phyloP scores from a whole-genome alignment of 2,113 vertebrate genomes.

The Mastomys natalensis region DNA sequence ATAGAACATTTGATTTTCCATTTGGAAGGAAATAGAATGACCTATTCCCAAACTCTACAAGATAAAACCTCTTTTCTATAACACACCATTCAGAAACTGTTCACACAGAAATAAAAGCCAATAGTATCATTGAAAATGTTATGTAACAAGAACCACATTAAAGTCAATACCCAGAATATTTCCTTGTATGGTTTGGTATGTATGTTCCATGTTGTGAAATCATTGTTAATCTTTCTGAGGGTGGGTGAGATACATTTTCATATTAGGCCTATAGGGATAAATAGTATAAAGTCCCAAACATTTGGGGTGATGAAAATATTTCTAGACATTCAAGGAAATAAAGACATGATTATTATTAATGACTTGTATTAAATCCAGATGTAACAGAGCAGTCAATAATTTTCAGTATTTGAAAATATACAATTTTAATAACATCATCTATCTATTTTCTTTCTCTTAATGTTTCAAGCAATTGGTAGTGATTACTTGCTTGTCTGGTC shows the following conservation, averaged over 20 bases:
- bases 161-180: not conserved
- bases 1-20: not conserved
- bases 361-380: not conserved
- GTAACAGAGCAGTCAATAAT: not conserved
- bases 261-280: not conserved
- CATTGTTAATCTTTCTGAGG: not conserved
- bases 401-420: not conserved
- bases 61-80: not conserved
- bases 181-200: not conserved
- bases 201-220: not conserved
- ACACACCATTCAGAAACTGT: not conserved
- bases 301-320: not conserved
- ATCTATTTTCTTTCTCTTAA: not conserved
- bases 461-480: not conserved
- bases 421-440: not conserved
- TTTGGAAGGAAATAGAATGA: not conserved
- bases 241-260: not conserved
- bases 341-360: not conserved
- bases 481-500: not conserved
- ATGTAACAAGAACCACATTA: not conserved
- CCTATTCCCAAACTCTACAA: not conserved
- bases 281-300: not conserved
- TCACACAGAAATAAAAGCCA: not conserved
- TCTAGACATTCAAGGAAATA: not conserved
- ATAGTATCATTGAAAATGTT: not conserved